Percentiles rank a stretch among this genome's conserved stretches.
Evolutionary conservation across 1,140 invertebrate species (phyloP).

Genomic region (Kradibia gibbosae): DNA sequence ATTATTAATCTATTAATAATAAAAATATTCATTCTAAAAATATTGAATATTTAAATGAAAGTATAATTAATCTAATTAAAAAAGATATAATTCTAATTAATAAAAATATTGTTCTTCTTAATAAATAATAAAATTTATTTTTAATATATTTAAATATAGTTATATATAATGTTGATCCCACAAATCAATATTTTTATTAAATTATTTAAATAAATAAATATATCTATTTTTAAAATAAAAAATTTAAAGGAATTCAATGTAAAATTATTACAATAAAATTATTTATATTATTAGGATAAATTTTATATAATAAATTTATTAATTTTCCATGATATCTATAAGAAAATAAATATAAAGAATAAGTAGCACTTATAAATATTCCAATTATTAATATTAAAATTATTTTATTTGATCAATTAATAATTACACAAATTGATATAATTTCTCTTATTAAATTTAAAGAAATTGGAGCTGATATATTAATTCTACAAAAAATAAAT

Average conservation of each 20-base stretch:
- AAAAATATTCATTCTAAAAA: conserved; percentile 73
- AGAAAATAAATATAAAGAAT: not conserved
- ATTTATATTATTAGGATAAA: not conserved
- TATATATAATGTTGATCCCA: not conserved
- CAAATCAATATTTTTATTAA: not conserved
- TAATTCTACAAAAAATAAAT: conserved; percentile 16
- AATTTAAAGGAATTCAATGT: not conserved
- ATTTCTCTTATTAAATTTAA: not conserved
- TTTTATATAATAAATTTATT: not conserved
- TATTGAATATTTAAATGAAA: conserved; percentile 68
- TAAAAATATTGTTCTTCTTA: conserved; percentile 63
- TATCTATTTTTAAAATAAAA: conserved; percentile 1
- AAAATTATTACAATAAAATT: not conserved
- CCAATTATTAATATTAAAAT: not conserved
- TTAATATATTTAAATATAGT: not conserved
- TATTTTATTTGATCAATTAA: not conserved
- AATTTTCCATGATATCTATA: not conserved
- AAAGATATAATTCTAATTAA: conserved; percentile 60
- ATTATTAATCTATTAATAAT: conserved; percentile 69
- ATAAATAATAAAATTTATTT: conserved; percentile 48
- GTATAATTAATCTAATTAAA: conserved; percentile 66
- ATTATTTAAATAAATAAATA: not conserved
- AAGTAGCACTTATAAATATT: not conserved
- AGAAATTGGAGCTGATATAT: not conserved
- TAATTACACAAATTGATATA: not conserved